Base-by-base conservation (phyloP, 2,888 invertebrate species). In the Mesoligia furuncula region DNA sequence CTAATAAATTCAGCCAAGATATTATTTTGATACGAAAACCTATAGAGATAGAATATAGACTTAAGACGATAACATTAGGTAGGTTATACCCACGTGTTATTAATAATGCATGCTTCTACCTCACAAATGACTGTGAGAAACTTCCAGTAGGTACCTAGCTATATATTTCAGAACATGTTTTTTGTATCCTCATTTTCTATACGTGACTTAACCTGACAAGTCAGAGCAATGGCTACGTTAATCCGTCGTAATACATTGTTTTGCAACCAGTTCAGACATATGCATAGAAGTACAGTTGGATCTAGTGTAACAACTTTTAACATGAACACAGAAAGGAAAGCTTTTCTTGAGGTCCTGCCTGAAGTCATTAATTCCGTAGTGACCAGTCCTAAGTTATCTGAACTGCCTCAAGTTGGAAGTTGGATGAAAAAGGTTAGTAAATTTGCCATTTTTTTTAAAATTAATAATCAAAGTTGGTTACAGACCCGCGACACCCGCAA, bases 341-440 rank as follows among this genome's bases (percentile, higher is more conserved):
- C 71, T 0, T 71, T 86, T 13, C 3, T 65, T 27, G 66, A 73
- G 24, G 71, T 79, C 1, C 31, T 79, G 8, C 84, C 84, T 31
- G 67, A 83, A 61, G 57, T 84, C 15, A 54, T 86, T 8, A 48
- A 86, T 45, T 39, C 79, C 5, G 36, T 86, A 27, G 61, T 79
- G 11, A 76, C 70, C 13, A 54, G 79, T 1, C 75, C 83, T 9
- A 86, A n/a, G n/a, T 13, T 84, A 48, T 11, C 27, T 27, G 61
- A 61, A 8, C 15, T 86, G 9, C 84, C 84, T 57, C 66, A 86
- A 45, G 31, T 86, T 8, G n/a, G 31, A 45, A 69, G 2, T 24
- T 83, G 86, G 86, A 54, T 76, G 9, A 74, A 72, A 65, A 61
- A 84, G 79, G 86, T 84, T 48, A 57, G 74, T 13, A 20, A 27